Evolutionary conservation across 2,888 invertebrate species (phyloP), one percentile per base, ranked within the genome.

Genomic region (Eupithecia tripunctaria): DNA sequence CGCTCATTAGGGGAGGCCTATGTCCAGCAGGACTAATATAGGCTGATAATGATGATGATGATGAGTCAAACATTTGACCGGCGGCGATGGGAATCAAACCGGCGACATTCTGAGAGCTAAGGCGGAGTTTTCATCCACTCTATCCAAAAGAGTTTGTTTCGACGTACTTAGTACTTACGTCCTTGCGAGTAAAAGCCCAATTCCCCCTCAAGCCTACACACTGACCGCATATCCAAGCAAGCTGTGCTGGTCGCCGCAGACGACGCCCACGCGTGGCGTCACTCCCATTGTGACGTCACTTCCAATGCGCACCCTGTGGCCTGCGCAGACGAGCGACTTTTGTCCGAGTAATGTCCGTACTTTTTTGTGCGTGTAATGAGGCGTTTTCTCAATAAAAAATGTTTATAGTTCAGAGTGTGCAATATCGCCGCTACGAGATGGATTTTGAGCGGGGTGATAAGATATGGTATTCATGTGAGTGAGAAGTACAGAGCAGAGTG

Each of bases 231-330:
- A 47, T 51, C 7, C 41, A 66, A n/a, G 59, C 69, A 64, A 38
- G 60, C 60, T 29, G 60, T 18, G 60, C 60, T 29, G 60, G 18
- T 51, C 56, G 56, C 56, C 56, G 25, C 56, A 56, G 68, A 60
- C 69, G 21, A 32, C 68, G 38, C 73, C 62, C 73, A 63, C 73
- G 29, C 72, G 60, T 60, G 56, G 59, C 68, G 56, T 41, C n/a
- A n/a, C n/a, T n/a, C 70, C 63, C 70, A 59, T 67, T 64, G 73
- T 67, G 73, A 73, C 73, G 73, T 70, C 70, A 70, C 63, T 69
- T 36, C 56, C 67, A 60, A 10, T 64, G 51, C 72, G 4, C 62
- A 66, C 51, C 69, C 62, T 63, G 41, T 56, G 62, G n/a, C 73
- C 66, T 27, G 69, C 27, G 27, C 38, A n/a, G 29, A 64, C 51